Base-by-base conservation (phyloP, 2,888 invertebrate species). In the Latrodectus elegans region DNA sequence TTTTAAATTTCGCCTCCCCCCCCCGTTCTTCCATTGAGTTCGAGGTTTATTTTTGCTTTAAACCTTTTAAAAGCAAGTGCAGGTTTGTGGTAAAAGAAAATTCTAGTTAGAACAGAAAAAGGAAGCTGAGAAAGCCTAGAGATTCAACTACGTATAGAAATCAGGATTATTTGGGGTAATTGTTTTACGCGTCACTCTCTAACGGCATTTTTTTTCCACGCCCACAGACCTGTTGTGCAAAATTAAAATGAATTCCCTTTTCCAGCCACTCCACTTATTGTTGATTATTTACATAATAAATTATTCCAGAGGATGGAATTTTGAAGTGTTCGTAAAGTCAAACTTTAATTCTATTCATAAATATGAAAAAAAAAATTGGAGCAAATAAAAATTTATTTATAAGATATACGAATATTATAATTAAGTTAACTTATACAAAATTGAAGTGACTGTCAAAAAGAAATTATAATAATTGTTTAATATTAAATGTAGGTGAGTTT, bases 1-100 rank as follows among this genome's bases (percentile, higher is more conserved):
- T 86, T 86, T 86, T 80, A 86, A 86, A 86, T 86, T 86, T 86
- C 76, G 75, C 76, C 78, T 76, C 75, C 14, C 70, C 75, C 75
- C 75, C 76, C 84, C 85, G 22, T 38, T 38, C 38, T 38, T 38
- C 38, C 38, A 38, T 38, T 38, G 38, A 76, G 68, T 79, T 52
- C 68, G 75, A 76, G 85, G 71, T 80, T 86, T 84, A 84, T 84
- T 84, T 81, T 84, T 78, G 55, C 84, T 78, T 70, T 64, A 76
- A 79, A 74, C 84, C 79, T 85, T 79, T 85, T 79, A 85, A 84
- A 68, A 73, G 84, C 74, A 53, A 55, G 73, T 65, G 51, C 15
- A 38, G 8, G 70, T 51, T 38, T 53, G 71, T 67, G n/a, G 53
- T 26, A 26, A 14, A 64, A 65, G 55, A 49, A 78, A 72, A 49